Percentiles rank a stretch among this genome's conserved stretches.
Evolutionary conservation across 2,797 vertebrate genomes (phyloP).

Genomic region (Lacerta bilineata): DNA sequence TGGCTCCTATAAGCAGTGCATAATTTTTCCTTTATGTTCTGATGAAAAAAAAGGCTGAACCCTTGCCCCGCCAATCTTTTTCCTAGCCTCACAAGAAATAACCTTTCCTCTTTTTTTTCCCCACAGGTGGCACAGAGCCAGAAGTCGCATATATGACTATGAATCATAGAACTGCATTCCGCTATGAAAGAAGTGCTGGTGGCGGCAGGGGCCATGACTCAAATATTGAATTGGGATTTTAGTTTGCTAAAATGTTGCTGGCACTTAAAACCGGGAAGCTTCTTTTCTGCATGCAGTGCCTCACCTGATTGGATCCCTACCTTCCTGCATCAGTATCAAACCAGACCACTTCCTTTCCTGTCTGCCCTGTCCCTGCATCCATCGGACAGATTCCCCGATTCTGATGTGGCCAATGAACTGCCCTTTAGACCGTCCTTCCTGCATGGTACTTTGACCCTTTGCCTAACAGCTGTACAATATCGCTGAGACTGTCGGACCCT

Average conservation of each 20-base stretch:
- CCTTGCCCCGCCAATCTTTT: not conserved
- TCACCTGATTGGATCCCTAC: not conserved
- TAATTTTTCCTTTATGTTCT: not conserved
- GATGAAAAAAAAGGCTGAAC: constrained; percentile 10
- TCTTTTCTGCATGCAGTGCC: not conserved
- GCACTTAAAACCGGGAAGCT: not conserved
- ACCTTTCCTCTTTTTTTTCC: not conserved
- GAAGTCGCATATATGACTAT: constrained; percentile 4
- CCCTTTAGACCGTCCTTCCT: not conserved
- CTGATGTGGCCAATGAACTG: not conserved
- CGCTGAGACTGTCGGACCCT: not conserved
- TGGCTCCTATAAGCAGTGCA: not conserved
- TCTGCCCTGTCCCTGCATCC: not conserved
- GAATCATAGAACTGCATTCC: not conserved
- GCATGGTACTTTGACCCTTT: not conserved
- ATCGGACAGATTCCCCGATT: not conserved
- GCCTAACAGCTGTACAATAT: not conserved
- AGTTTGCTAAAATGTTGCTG: not conserved
- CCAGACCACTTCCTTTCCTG: not conserved
- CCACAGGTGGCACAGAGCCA: constrained; percentile 13
- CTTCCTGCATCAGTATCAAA: not conserved
- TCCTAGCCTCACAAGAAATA: constrained; percentile 29
- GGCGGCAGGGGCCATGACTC: not conserved
- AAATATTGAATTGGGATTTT: not conserved
- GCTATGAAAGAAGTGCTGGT: no score